Percentiles rank a stretch among this genome's conserved stretches.
Conservation (phyloP, 1,140 invertebrate genomes). For the Ceratina calcarata region DNA sequence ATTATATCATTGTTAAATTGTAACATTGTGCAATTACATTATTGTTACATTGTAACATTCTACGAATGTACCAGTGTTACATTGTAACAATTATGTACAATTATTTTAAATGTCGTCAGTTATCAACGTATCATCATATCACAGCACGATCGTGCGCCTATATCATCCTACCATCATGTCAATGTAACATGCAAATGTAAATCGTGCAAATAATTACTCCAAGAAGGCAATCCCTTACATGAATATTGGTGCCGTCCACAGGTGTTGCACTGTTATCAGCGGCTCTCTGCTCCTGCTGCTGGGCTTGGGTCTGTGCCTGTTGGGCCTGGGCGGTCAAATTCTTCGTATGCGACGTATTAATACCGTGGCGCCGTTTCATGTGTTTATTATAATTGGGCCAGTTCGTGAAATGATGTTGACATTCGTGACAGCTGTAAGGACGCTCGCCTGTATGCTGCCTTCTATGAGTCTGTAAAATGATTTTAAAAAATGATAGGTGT, state of each 20-base stretch:
- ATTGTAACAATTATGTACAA: too few relatives aligned
- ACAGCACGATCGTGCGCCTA: too few relatives aligned
- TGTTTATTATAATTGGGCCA: constrained; percentile 90
- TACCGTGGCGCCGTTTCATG: constrained; percentile 86
- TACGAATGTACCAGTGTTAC: too few relatives aligned
- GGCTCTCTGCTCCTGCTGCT: constrained; percentile 61
- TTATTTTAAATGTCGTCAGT: too few relatives aligned
- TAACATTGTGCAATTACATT: too few relatives aligned
- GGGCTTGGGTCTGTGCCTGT: constrained; percentile 50
- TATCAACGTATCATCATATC: too few relatives aligned
- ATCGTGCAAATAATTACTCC: constrained; percentile 15
- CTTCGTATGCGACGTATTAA: constrained; percentile 80
- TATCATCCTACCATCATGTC: too few relatives aligned
- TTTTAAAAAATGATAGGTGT: constrained; percentile 4
- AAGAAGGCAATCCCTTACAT: constrained; percentile 8
- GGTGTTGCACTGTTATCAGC: constrained; percentile 53
- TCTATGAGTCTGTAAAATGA: constrained; percentile 81
- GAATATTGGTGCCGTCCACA: too few relatives aligned
- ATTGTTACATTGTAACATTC: too few relatives aligned
- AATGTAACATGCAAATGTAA: too few relatives aligned
- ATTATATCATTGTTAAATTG: too few relatives aligned
- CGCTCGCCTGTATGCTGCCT: constrained; percentile 83
- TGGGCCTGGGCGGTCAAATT: constrained; percentile 66
- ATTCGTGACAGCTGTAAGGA: constrained; percentile 81
- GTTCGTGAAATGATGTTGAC: constrained; percentile 87